phyloP scores from a whole-genome alignment of 2,888 invertebrate genomes.

The Cybosia mesomella region DNA sequence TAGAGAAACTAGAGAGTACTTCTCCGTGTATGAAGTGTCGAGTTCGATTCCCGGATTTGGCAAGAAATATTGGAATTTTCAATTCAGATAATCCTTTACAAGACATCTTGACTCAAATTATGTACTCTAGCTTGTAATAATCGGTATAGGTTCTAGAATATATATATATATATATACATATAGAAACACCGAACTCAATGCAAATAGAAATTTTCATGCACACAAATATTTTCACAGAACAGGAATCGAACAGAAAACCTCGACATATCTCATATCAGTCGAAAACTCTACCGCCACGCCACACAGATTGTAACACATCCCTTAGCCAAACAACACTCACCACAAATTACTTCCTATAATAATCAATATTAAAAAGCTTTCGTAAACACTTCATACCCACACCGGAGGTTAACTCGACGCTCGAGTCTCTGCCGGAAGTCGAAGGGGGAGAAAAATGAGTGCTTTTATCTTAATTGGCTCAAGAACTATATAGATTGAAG shows the following conservation, averaged over 20 bases:
- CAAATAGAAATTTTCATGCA: background rate
- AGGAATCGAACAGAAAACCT: background rate
- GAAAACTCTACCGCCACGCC: background rate
- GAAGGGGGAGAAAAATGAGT: conserved; percentile 32
- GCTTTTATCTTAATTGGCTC: conserved; percentile 59
- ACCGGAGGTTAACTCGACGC: conserved; percentile 45
- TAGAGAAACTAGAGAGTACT: background rate
- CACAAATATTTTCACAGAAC: background rate
- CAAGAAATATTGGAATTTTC: no score
- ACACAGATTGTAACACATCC: background rate
- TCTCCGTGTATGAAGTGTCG: background rate
- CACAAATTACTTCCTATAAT: conserved; percentile 4
- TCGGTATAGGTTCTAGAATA: no score
- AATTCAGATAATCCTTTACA: no score
- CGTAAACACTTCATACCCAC: conserved; percentile 17
- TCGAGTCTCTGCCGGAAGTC: conserved; percentile 54
- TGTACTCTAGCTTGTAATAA: no score
- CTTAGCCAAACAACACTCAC: background rate
- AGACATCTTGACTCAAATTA: no score
- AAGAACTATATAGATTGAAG: conserved; percentile 31
- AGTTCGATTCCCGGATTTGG: no score
- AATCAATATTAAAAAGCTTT: conserved; percentile 1
- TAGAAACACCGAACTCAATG: no score
- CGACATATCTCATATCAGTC: background rate
- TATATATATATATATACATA: no score